Conservation (phyloP, 2,113 vertebrate species). For the Neodontobutis hainanensis region DNA sequence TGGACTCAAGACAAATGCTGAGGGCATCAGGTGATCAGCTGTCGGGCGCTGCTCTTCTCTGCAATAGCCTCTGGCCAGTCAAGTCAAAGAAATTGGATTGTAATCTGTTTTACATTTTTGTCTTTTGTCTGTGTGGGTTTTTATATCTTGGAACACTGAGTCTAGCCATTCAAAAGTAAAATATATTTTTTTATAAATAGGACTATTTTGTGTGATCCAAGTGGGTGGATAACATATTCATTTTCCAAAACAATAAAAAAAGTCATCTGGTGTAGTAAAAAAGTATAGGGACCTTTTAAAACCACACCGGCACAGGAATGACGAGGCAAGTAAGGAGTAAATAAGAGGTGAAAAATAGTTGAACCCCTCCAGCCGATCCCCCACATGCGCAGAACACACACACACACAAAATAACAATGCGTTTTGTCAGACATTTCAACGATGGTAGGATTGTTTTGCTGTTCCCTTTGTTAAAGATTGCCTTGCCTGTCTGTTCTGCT, state of each 20-base stretch:
- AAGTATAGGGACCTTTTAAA: background rate
- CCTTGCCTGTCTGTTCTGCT: slow-evolving; percentile 13
- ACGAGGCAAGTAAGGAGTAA: background rate
- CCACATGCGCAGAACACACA: slow-evolving; percentile 12
- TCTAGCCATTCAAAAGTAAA: background rate
- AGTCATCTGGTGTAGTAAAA: slow-evolving; percentile 12
- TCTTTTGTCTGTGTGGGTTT: background rate
- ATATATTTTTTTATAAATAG: background rate
- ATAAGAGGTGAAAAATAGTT: background rate
- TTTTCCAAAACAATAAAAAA: slow-evolving; percentile 21
- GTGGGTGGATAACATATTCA: slow-evolving; percentile 11
- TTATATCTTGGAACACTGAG: background rate
- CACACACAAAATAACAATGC: background rate
- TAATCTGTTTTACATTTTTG: slow-evolving; percentile 8
- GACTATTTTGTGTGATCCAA: slow-evolving; percentile 11
- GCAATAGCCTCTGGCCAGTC: slow-evolving; percentile 18
- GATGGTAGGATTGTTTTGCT: slow-evolving; percentile 11
- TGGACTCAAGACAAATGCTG: slow-evolving; percentile 12
- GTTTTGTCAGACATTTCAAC: slow-evolving; percentile 5
- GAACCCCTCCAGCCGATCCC: background rate
- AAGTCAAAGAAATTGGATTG: slow-evolving; percentile 5
- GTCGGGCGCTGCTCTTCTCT: slow-evolving; percentile 14
- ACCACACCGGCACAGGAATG: background rate
- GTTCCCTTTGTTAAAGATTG: slow-evolving; percentile 4
- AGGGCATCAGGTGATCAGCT: slow-evolving; percentile 24